These are phyloP conservation scores for Cyanoderma ruficeps DNA, from an alignment of 2,113 vertebrate genomes.

Conservation along the genomic window DNA sequence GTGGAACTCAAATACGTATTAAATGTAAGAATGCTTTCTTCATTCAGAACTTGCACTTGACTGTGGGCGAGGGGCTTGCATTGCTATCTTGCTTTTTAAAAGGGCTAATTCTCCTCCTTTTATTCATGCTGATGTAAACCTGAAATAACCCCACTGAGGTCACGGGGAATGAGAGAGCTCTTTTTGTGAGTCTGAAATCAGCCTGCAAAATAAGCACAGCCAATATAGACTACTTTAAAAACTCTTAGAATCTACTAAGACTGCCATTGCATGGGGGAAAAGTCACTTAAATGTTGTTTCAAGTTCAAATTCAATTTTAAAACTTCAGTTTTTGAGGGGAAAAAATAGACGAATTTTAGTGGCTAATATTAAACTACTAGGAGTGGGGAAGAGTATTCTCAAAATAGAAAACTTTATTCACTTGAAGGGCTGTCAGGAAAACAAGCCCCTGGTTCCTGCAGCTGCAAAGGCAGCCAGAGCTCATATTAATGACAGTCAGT, in stretches of 20 bases:
- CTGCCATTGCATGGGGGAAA: background rate
- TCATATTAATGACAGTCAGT: background rate
- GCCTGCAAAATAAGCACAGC: background rate
- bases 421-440: background rate
- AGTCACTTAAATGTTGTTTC: background rate
- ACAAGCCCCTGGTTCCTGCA: background rate
- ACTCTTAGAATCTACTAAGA: background rate
- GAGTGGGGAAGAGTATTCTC: background rate
- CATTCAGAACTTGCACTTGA: background rate
- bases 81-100: background rate
- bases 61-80: background rate
- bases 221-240: background rate
- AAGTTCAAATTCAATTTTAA: background rate
- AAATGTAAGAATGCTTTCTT: background rate
- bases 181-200: conserved; percentile 25
- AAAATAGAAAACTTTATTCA: background rate
- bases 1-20: background rate
- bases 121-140: conserved; percentile 10
- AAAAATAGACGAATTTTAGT: background rate
- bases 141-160: background rate
- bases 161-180: background rate
- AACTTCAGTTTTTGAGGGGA: background rate
- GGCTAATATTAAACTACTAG: background rate
- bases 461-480: background rate
- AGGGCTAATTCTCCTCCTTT: background rate